A percentile compares a stretch with the other conserved stretches of the same genome.
Conservation (phyloP, 2,113 vertebrate genomes). For the Amblyopsis rosae region DNA sequence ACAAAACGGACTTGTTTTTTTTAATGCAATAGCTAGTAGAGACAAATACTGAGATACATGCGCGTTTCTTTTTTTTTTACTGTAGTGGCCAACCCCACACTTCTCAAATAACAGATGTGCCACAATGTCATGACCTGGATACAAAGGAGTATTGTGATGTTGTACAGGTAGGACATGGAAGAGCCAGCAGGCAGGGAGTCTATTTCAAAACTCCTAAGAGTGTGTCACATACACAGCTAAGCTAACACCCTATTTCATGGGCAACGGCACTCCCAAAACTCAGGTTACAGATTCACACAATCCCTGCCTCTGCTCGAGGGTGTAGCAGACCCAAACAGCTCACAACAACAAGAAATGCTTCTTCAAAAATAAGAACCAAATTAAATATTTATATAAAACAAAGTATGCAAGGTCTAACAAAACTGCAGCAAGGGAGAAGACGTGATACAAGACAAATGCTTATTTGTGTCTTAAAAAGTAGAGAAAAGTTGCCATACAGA, state of each 20-base stretch:
- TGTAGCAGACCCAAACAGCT: not conserved
- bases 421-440: no score
- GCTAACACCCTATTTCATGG: conserved; percentile 57
- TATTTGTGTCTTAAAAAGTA: no score
- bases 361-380: no score
- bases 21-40: not conserved
- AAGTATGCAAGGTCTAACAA: no score
- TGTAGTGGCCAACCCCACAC: conserved; percentile 60
- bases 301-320: conserved; percentile 18
- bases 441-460: no score
- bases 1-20: not conserved
- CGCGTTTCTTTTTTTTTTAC: not conserved
- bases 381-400: no score
- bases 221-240: conserved; percentile 5
- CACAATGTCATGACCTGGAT: conserved; percentile 49
- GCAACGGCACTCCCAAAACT: conserved; percentile 32
- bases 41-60: not conserved
- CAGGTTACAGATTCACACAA: conserved; percentile 46
- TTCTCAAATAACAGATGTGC: conserved; percentile 74
- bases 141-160: conserved; percentile 75
- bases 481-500: no score
- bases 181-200: conserved; percentile 37
- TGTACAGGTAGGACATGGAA: conserved; percentile 68
- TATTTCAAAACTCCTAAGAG: conserved; percentile 46
- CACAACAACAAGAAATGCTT: not conserved